Evolutionary conservation across 2,888 invertebrate species (phyloP).

Genomic region (Terebella lapidaria): DNA sequence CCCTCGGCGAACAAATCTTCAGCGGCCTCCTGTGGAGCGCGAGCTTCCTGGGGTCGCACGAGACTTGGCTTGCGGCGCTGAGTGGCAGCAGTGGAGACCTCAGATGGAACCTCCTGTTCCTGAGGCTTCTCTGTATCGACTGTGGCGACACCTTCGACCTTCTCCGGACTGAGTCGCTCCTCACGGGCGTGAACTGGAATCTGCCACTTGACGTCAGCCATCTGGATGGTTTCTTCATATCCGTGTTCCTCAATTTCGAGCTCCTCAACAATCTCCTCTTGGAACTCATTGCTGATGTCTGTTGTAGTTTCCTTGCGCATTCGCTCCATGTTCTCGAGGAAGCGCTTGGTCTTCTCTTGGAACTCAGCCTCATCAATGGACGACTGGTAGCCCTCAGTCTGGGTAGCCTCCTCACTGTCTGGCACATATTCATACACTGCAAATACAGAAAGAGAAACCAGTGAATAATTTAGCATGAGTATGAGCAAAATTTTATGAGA

Average conservation of each 20-base stretch:
- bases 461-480: too few species aligned
- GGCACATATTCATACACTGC: conserved; percentile 88
- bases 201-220: conserved; percentile 32
- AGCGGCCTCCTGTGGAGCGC: conserved; percentile 11
- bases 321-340: conserved; percentile 27
- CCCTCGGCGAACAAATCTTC: conserved; percentile 8
- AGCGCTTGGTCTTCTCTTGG: conserved; percentile 25
- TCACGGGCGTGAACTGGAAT: conserved; percentile 7
- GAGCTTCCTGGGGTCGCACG: conserved; percentile 12
- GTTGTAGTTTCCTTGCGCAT: conserved; percentile 25
- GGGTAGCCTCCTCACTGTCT: conserved; percentile 74
- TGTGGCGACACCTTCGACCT: conserved; percentile 8
- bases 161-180: conserved; percentile 4
- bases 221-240: conserved; percentile 27
- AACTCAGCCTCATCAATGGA: conserved; percentile 27
- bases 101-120: conserved; percentile 6
- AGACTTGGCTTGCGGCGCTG: conserved; percentile 11
- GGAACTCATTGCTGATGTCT: conserved; percentile 15
- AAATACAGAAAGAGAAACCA: conserved; percentile 14
- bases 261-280: conserved; percentile 25
- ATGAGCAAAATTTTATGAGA: too few species aligned
- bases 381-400: conserved; percentile 40
- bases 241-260: conserved; percentile 23
- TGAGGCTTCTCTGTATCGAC: conserved; percentile 9
- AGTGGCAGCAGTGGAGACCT: conserved; percentile 9